Conservation (phyloP, 2,113 vertebrate genomes). For the Garra rufa region DNA sequence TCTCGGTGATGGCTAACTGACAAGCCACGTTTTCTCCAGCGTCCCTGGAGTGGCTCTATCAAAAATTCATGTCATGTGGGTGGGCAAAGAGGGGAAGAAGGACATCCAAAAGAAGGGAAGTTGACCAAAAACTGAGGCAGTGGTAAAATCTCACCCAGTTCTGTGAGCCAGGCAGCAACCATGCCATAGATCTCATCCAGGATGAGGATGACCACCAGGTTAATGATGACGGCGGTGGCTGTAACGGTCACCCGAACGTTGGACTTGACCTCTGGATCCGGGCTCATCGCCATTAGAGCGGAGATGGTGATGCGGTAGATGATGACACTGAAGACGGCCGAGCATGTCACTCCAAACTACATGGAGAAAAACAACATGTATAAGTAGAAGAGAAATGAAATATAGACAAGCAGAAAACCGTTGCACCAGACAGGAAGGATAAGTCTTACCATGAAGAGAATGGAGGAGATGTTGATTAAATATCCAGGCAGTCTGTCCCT, state of each 20-base stretch:
- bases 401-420: background rate
- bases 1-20: constrained; percentile 7
- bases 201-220: constrained; percentile 93
- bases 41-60: background rate
- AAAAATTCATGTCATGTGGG: constrained; percentile 31
- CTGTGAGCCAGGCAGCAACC: constrained; percentile 93
- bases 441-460: constrained; percentile 91
- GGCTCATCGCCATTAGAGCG: constrained; percentile 88
- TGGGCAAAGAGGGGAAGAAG: background rate
- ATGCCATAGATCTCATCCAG: constrained; percentile 94
- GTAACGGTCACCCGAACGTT: constrained; percentile 90
- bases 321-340: constrained; percentile 92
- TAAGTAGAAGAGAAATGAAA: background rate
- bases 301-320: constrained; percentile 90
- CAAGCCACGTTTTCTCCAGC: background rate
- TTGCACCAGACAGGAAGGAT: background rate
- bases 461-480: constrained; percentile 87
- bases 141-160: constrained; percentile 81
- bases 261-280: constrained; percentile 82
- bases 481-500: constrained; percentile 92
- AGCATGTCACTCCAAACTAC: constrained; percentile 91
- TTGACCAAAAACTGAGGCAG: background rate
- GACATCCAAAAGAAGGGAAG: background rate
- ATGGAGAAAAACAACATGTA: background rate
- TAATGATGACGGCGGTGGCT: constrained; percentile 93